Conservation (phyloP, 2,888 invertebrate species). For the Acleris laterana region DNA sequence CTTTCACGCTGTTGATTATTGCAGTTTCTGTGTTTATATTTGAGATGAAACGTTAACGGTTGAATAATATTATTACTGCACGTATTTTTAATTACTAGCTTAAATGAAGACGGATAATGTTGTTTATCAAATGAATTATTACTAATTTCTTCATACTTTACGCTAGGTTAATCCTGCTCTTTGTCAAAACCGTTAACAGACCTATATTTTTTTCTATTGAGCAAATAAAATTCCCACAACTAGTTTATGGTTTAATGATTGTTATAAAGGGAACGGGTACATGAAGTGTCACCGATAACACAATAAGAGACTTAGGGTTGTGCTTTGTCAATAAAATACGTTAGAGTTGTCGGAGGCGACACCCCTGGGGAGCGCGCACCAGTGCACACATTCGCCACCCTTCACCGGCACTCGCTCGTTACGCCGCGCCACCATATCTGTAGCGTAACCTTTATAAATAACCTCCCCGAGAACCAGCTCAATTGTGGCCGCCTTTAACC, state of each 20-base stretch:
- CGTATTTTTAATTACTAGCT: slow-evolving; percentile 12
- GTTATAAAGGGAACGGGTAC: slow-evolving; percentile 57
- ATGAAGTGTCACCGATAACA: slow-evolving; percentile 74
- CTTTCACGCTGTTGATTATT: slow-evolving; percentile 77
- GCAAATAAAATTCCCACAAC: slow-evolving; percentile 19
- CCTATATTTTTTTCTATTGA: slow-evolving; percentile 14
- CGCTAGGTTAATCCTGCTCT: neutral
- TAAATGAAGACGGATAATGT: slow-evolving; percentile 6
- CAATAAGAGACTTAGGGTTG: slow-evolving; percentile 73
- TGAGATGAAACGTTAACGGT: slow-evolving; percentile 37
- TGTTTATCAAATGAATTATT: slow-evolving; percentile 6
- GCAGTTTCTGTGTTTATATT: slow-evolving; percentile 72
- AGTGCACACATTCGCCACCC: slow-evolving; percentile 54
- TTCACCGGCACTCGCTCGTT: slow-evolving; percentile 66
- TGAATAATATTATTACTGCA: slow-evolving; percentile 22
- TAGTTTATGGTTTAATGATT: slow-evolving; percentile 40
- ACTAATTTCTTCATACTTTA: slow-evolving; percentile 1
- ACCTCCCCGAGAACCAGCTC: slow-evolving; percentile 17
- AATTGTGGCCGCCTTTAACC: slow-evolving; percentile 15
- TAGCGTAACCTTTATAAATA: slow-evolving; percentile 32
- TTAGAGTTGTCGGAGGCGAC: slow-evolving; percentile 61
- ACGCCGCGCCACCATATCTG: slow-evolving; percentile 35
- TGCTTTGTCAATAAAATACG: slow-evolving; percentile 74
- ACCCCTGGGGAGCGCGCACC: slow-evolving; percentile 59
- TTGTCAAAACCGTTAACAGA: slow-evolving; percentile 20